Percentiles rank a stretch among this genome's conserved stretches.
phyloP scores from a whole-genome alignment of 2,113 vertebrate genomes.

The Pheucticus melanocephalus region DNA sequence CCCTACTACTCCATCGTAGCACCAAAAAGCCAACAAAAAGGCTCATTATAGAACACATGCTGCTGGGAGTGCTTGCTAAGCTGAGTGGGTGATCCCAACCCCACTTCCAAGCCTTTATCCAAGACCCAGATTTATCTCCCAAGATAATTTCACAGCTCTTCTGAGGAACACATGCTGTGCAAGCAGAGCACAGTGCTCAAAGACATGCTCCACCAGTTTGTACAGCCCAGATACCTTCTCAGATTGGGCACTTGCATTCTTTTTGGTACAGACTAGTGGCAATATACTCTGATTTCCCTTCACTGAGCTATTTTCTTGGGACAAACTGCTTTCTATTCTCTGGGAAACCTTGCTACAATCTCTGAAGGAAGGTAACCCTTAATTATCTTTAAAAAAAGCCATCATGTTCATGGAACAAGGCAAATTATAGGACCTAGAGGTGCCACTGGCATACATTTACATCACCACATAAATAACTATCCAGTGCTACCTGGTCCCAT shows the following conservation, averaged over 20 bases:
- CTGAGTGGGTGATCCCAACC: slow-evolving; percentile 63
- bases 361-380: neutral
- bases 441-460: neutral
- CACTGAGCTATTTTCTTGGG: neutral
- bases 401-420: neutral
- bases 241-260: neutral
- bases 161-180: neutral
- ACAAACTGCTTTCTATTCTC: neutral
- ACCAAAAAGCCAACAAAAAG: neutral
- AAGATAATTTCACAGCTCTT: slow-evolving; percentile 42
- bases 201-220: neutral
- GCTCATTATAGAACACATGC: neutral
- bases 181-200: neutral
- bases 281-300: neutral
- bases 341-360: neutral
- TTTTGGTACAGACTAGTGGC: neutral
- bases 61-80: rapidly evolving
- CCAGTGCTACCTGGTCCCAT: neutral
- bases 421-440: neutral
- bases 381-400: neutral
- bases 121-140: slow-evolving; percentile 54
- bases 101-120: slow-evolving; percentile 46
- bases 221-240: neutral
- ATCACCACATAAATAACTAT: neutral
- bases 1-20: slow-evolving; percentile 5